phyloP scores from a whole-genome alignment of 2,888 invertebrate species.

The Eilema caniola region DNA sequence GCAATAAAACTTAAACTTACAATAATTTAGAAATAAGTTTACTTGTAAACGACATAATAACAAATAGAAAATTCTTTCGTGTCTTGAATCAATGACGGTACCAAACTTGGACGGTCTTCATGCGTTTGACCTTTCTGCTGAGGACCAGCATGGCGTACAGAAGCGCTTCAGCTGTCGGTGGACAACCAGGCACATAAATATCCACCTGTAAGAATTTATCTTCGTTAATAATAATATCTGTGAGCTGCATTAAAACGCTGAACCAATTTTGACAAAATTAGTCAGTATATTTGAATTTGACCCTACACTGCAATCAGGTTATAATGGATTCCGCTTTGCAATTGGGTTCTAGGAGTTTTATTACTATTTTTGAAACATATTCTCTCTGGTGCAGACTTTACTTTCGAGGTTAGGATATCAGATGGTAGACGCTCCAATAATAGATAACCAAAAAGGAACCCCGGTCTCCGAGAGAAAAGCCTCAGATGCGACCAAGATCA shows the following conservation, averaged over 20 bases:
- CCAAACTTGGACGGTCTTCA: conserved; percentile 85
- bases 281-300: no score
- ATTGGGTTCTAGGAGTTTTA: no score
- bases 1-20: neutral
- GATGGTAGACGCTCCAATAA: neutral
- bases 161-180: conserved; percentile 97
- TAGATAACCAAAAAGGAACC: neutral
- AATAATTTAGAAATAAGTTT: neutral
- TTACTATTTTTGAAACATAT: no score
- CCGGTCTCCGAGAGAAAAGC: no score
- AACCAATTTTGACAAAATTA: no score
- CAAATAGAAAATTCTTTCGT: neutral
- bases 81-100: conserved; percentile 64
- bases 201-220: conserved; percentile 81
- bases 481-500: no score
- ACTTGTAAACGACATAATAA: neutral
- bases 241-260: neutral
- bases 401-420: neutral
- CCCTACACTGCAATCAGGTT: no score
- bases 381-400: neutral
- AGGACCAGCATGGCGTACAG: conserved; percentile 94
- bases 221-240: neutral
- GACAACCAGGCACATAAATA: conserved; percentile 97
- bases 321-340: no score
- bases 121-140: conserved; percentile 95